phyloP scores from a whole-genome alignment of 2,888 invertebrate species.

The Sisyra nigra region DNA sequence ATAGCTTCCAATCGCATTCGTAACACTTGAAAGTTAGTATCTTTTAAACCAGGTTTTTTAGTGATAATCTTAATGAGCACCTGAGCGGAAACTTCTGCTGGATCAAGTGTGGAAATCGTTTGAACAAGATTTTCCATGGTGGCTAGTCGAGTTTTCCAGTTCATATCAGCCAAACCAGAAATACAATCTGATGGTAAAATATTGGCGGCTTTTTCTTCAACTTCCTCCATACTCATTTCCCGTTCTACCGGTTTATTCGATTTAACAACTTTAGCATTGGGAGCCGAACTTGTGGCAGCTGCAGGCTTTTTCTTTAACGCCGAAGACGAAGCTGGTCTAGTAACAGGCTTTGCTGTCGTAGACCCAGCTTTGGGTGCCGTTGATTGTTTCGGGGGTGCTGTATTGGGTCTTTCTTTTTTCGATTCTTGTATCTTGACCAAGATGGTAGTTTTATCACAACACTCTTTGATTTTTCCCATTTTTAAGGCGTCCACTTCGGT shows the following conservation, averaged over 20 bases:
- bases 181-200: slow-evolving; percentile 44
- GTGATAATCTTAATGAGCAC: slow-evolving; percentile 54
- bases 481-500: slow-evolving; percentile 81
- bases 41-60: slow-evolving; percentile 75
- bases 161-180: slow-evolving; percentile 51
- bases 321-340: slow-evolving; percentile 25
- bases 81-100: slow-evolving; percentile 52
- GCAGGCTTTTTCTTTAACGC: slow-evolving; percentile 22
- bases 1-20: slow-evolving; percentile 69
- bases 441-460: slow-evolving; percentile 82
- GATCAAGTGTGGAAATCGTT: slow-evolving; percentile 41
- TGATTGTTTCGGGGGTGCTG: slow-evolving; percentile 32
- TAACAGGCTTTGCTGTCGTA: slow-evolving; percentile 32
- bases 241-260: slow-evolving; percentile 33
- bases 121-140: slow-evolving; percentile 57
- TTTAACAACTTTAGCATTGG: slow-evolving; percentile 20
- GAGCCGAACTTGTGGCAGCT: slow-evolving; percentile 19
- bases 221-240: slow-evolving; percentile 60
- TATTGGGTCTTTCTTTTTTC: slow-evolving; percentile 42
- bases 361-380: slow-evolving; percentile 30
- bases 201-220: slow-evolving; percentile 53
- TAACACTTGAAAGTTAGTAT: slow-evolving; percentile 83
- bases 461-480: slow-evolving; percentile 88
- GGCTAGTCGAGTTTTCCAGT: slow-evolving; percentile 71
- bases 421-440: slow-evolving; percentile 49